phyloP scores from a whole-genome alignment of 1,140 invertebrate genomes.

The Drosophila pallidifrons region DNA sequence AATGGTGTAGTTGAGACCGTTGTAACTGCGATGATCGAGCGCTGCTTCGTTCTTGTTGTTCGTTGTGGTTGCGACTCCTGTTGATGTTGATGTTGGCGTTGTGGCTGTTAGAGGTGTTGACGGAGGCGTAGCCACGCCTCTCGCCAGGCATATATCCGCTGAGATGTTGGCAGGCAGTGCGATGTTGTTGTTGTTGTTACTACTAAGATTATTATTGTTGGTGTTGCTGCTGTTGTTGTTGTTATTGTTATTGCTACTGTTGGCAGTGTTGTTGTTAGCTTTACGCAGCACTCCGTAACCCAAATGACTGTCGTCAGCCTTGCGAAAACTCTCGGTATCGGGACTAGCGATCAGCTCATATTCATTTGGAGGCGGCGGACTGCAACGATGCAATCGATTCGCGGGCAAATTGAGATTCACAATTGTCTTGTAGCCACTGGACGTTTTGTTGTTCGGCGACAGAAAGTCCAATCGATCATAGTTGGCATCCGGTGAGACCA shows the following conservation, averaged over 20 bases:
- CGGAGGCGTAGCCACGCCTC: conserved; percentile 22
- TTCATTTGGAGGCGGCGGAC: conserved; percentile 71
- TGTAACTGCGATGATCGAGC: conserved; percentile 88
- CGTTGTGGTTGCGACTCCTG: conserved; percentile 18
- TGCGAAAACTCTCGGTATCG: conserved; percentile 87
- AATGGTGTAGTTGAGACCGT: conserved; percentile 92
- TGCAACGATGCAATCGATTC: conserved; percentile 51
- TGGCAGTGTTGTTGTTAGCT: conserved; percentile 83
- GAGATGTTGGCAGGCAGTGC: conserved; percentile 38
- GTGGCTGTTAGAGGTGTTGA: too few species aligned
- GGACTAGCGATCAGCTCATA: conserved; percentile 81
- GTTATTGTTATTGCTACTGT: conserved; percentile 44
- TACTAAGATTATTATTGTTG: conserved; percentile 23
- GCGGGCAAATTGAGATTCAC: conserved; percentile 86
- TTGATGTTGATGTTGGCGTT: conserved; percentile 18
- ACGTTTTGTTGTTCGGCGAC: conserved; percentile 89
- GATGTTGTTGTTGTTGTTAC: conserved; percentile 26
- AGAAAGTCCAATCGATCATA: conserved; percentile 93
- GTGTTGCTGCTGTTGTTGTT: conserved; percentile 35
- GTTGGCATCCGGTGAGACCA: conserved; percentile 84
- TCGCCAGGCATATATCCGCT: conserved; percentile 17
- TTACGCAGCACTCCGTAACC: conserved; percentile 92
- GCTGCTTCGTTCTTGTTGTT: conserved; percentile 26
- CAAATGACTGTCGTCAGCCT: conserved; percentile 91
- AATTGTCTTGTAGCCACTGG: conserved; percentile 88